Evolutionary conservation across 2,797 vertebrate genomes (phyloP).

Genomic region (Hylomyscus alleni): DNA sequence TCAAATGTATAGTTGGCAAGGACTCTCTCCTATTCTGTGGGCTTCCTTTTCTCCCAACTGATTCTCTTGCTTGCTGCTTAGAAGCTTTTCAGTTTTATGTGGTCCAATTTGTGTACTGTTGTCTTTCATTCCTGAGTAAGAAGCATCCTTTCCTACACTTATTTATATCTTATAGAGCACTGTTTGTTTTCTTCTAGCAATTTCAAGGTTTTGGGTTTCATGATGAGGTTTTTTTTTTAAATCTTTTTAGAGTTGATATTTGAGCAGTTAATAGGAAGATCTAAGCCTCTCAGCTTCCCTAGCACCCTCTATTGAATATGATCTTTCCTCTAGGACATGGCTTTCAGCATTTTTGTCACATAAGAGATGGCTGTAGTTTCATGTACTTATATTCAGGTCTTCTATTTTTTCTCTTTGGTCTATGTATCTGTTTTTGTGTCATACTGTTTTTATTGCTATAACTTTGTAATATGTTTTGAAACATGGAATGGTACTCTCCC

Average conservation of each 20-base stretch:
- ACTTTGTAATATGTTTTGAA: neutral
- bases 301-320: neutral
- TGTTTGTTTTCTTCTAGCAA: neutral
- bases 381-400: too few species aligned
- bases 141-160: neutral
- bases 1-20: neutral
- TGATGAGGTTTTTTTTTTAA: neutral
- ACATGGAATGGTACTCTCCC: neutral
- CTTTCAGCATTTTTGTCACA: neutral
- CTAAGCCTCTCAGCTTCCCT: too few species aligned
- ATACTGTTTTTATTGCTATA: neutral
- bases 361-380: neutral
- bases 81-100: neutral
- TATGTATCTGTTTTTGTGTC: neutral
- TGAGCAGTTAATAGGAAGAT: neutral
- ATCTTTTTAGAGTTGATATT: neutral
- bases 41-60: neutral
- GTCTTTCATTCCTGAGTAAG: neutral
- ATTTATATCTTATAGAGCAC: neutral
- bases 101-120: neutral
- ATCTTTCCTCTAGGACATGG: neutral
- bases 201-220: neutral
- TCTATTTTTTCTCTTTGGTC: neutral
- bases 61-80: neutral
- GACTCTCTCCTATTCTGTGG: neutral